These are phyloP conservation scores for Pristionchus japonicus DNA, from an alignment of 2,888 invertebrate genomes.

Conservation along the genomic window DNA sequence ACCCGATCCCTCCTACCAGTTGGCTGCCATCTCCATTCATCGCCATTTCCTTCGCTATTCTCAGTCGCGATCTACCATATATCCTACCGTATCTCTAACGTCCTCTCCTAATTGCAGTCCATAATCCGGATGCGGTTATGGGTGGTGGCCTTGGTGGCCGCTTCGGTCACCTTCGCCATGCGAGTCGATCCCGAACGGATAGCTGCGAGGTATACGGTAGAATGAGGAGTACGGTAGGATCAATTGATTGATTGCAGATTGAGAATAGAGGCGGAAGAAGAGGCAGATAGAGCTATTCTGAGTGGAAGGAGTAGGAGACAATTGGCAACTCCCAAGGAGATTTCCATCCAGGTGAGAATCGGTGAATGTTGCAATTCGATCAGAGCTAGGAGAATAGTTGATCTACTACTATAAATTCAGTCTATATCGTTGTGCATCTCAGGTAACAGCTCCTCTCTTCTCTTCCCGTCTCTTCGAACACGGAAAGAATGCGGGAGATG, in stretches of 20 bases:
- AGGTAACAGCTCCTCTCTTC: conserved; percentile 75
- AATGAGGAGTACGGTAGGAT: neutral
- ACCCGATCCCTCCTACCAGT: neutral
- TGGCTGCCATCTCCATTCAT: neutral
- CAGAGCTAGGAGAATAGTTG: too few relatives aligned
- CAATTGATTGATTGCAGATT: neutral
- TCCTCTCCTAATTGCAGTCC: conserved; percentile 27
- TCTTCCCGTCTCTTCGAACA: conserved; percentile 74
- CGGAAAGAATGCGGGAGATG: conserved; percentile 68
- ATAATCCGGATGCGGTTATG: conserved; percentile 31
- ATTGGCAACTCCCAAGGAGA: conserved; percentile 46
- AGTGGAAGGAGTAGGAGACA: conserved; percentile 39
- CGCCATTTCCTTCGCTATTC: conserved; percentile 12
- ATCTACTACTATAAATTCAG: too few relatives aligned
- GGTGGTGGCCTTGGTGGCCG: conserved; percentile 28
- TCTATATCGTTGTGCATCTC: too few relatives aligned
- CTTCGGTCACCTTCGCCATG: conserved; percentile 55
- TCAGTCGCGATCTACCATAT: conserved; percentile 49
- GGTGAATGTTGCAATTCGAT: neutral
- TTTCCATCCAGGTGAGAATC: conserved; percentile 4
- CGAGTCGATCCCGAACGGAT: conserved; percentile 69
- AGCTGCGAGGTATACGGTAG: conserved; percentile 60
- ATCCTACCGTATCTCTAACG: conserved; percentile 42
- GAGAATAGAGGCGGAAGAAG: conserved; percentile 19
- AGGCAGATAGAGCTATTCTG: neutral